Percentiles rank a stretch among this genome's conserved stretches.
Conservation (phyloP, 1,140 invertebrate genomes). For the Theocolax elegans region DNA sequence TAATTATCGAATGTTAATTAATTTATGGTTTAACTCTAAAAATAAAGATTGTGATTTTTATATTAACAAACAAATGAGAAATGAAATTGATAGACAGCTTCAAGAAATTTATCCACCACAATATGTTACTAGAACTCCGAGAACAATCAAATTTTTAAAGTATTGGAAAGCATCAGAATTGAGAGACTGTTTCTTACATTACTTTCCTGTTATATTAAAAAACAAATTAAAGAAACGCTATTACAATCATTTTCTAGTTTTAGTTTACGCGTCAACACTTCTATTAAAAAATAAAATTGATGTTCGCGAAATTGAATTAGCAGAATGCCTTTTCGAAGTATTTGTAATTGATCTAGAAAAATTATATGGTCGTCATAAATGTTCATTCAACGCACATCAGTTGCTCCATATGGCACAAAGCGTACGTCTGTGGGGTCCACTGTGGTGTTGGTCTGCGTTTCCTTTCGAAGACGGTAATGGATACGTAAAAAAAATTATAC, state of each 20-base stretch:
- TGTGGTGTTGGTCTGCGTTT: conserved; percentile 22
- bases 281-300: conserved; percentile 4
- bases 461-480: conserved; percentile 34
- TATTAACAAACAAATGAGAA: background rate
- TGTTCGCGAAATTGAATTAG: conserved; percentile 11
- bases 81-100: conserved; percentile 14
- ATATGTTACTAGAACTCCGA: conserved; percentile 17
- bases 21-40: too few species aligned
- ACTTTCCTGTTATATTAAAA: conserved; percentile 21
- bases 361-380: conserved; percentile 19
- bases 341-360: conserved; percentile 15
- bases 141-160: conserved; percentile 6
- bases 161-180: conserved; percentile 33
- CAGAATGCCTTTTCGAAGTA: conserved; percentile 11
- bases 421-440: conserved; percentile 28
- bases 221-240: conserved; percentile 7
- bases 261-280: too few species aligned
- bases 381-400: conserved; percentile 33
- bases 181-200: conserved; percentile 24
- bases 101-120: conserved; percentile 28
- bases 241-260: conserved; percentile 25
- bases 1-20: background rate
- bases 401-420: conserved; percentile 1
- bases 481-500: too few species aligned
- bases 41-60: background rate